Evolutionary conservation across 23 tunicate genomes (phyloP).

Genomic region (Phallusia fumigata): DNA sequence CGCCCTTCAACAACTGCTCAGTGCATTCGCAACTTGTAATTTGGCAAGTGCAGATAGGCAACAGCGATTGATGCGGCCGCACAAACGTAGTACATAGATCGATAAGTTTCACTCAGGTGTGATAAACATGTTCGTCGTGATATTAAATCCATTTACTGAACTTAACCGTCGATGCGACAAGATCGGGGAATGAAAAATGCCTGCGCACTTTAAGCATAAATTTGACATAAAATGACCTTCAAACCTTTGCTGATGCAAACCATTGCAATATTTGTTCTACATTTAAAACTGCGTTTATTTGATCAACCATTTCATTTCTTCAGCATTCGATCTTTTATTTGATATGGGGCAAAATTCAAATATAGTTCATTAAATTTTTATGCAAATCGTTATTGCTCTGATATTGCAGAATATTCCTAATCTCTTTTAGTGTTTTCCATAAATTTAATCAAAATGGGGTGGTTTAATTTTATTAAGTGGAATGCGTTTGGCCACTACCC

Average conservation of each 20-base stretch:
- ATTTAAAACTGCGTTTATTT: not conserved
- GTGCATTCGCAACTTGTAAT: constrained; percentile 5
- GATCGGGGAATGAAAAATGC: constrained; percentile 6
- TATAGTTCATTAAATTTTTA: constrained; percentile 21
- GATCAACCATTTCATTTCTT: not conserved
- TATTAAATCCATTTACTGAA: constrained; percentile 8
- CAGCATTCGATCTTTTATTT: not conserved
- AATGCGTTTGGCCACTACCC: not conserved
- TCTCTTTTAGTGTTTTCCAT: not conserved
- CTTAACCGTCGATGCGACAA: constrained; percentile 10
- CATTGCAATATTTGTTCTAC: not conserved
- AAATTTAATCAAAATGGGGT: constrained; percentile 35
- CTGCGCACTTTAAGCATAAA: not conserved
- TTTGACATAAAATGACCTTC: not conserved
- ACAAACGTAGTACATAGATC: constrained; percentile 1
- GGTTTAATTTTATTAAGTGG: constrained; percentile 41
- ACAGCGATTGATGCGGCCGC: constrained; percentile 15
- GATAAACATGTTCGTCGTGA: constrained; percentile 9
- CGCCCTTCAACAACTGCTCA: constrained; percentile 1
- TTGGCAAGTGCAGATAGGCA: constrained; percentile 6
- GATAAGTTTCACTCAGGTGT: constrained; percentile 6
- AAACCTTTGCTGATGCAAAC: not conserved
- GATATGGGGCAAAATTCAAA: not conserved
- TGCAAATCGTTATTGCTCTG: constrained; percentile 28
- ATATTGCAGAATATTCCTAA: not conserved